Evolutionary conservation across 2,888 invertebrate species (phyloP), one percentile per base, ranked within the genome.

Genomic region (Thumatha senex): DNA sequence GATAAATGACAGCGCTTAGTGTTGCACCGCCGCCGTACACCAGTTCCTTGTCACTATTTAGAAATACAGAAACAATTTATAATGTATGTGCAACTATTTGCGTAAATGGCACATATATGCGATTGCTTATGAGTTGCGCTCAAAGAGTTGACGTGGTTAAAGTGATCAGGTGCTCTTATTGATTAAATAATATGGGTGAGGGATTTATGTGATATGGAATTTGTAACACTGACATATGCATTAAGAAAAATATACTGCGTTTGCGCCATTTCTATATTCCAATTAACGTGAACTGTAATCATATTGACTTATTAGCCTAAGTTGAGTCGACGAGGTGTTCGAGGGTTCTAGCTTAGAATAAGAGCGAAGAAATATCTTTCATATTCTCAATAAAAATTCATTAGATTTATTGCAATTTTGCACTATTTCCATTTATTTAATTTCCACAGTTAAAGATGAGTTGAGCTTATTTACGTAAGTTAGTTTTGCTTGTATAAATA

Each of bases 1-100:
- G 56, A 66, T 60, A 67, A 59, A 62, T 61, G 54, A 54, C 56
- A 53, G 47, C 45, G 39, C 51, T 54, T 53, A 51, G 35, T 39
- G 56, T 53, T 48, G 56, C 56, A 51, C 18, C 54, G 39, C 18
- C 54, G 39, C 36, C 18, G 44, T 60, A 39, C 24, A 50, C 48
- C 41, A 30, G 31, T 43, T 58, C 44, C 40, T 45, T 42, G 54
- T 46, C 42, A 54, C 58, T 59, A 54, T 51, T 54, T 40, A 56
- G 45, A 62, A 56, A 65, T 53, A 52, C 48, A 54, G 44, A 56
- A 58, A 54, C 41, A 45, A 48, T 51, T 45, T 48, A n/a, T 38
- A 29, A 35, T 36, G 31, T 13, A 29, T 13, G 13, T 44, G 35
- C 13, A 18, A 44, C 13, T 11, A 13, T 44, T 44, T 35, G 10